Evolutionary conservation across 2,113 vertebrate genomes (phyloP).

Genomic region (Crotalus tigris): DNA sequence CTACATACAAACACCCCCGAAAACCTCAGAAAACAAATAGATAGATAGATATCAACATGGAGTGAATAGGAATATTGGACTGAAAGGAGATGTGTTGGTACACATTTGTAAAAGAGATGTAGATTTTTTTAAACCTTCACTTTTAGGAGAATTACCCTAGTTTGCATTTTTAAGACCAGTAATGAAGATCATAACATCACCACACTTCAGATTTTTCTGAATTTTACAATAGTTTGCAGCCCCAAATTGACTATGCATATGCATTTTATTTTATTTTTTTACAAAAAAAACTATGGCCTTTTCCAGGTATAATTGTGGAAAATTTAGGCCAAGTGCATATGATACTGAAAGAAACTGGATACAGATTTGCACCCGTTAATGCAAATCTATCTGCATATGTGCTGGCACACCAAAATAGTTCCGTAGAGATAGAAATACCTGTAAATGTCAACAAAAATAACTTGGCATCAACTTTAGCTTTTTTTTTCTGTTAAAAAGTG

Average conservation of each 20-base stretch:
- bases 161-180: background rate
- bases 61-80: background rate
- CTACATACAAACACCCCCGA: too few relatives aligned
- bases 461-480: background rate
- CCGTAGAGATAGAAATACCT: background rate
- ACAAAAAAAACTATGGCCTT: background rate
- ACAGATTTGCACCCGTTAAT: background rate
- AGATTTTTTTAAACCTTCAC: background rate
- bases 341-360: background rate
- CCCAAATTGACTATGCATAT: background rate
- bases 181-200: background rate
- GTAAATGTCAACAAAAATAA: background rate
- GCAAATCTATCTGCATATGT: background rate
- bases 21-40: too few relatives aligned
- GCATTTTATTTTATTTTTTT: too few relatives aligned
- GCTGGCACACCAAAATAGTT: background rate
- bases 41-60: background rate
- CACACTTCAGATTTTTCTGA: background rate
- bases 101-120: background rate
- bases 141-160: background rate
- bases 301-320: background rate
- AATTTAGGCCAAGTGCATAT: background rate
- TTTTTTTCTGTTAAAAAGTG: background rate
- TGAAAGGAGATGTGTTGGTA: background rate
- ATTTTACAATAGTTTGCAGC: background rate